These are phyloP conservation scores for Temnopleurus reevesii DNA, from an alignment of 53 echinoderm and acorn worm species.

Conservation along the genomic window DNA sequence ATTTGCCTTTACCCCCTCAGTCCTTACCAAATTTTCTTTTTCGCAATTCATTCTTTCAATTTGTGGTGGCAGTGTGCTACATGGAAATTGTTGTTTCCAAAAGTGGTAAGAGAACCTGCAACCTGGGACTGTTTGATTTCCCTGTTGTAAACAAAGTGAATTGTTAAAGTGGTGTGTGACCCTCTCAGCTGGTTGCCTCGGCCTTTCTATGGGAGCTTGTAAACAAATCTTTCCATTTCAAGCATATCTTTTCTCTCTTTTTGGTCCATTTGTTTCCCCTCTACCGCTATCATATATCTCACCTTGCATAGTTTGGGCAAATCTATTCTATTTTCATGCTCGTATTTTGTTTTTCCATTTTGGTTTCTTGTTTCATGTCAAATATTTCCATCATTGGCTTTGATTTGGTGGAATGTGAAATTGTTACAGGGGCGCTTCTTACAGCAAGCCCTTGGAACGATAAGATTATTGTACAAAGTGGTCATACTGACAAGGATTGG, in stretches of 20 bases:
- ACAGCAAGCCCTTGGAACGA: neutral
- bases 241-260: constrained; percentile 21
- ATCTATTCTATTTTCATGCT: neutral
- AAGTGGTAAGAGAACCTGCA: constrained; percentile 44
- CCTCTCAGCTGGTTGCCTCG: neutral
- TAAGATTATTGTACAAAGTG: neutral
- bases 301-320: constrained; percentile 8
- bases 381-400: neutral
- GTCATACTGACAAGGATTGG: neutral
- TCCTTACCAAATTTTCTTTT: neutral
- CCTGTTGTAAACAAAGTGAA: constrained; percentile 6
- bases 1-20: neutral
- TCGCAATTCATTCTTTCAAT: neutral
- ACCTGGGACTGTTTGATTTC: neutral
- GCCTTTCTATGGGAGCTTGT: neutral
- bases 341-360: neutral
- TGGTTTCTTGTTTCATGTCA: neutral
- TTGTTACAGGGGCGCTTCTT: neutral
- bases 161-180: neutral
- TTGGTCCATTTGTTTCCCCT: constrained; percentile 4
- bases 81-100: constrained; percentile 52
- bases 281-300: neutral
- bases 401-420: neutral
- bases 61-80: constrained; percentile 37
- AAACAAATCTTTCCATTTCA: constrained; percentile 15